Evolutionary conservation across 2,113 vertebrate species (phyloP).

Genomic region (Dermatemys mawii): DNA sequence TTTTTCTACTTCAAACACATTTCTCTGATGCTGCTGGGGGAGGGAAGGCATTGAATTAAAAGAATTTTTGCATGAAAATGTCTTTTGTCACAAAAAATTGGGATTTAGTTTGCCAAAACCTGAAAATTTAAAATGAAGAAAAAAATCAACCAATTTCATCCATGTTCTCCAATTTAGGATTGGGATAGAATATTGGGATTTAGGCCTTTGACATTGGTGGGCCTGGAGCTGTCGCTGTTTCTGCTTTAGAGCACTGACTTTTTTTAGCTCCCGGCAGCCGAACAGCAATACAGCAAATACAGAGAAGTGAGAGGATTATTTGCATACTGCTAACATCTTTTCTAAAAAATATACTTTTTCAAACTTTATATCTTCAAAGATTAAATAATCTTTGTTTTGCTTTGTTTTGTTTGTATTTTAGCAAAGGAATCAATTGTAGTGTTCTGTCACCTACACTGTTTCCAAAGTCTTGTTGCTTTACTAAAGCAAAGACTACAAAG

Average conservation of each 20-base stretch:
- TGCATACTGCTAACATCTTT: constrained; percentile 53
- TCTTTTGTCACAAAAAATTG: no score
- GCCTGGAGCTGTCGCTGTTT: constrained; percentile 40
- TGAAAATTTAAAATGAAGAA: neutral
- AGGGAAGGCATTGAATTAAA: no score
- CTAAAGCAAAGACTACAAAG: neutral
- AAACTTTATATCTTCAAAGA: constrained; percentile 41
- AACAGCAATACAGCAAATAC: constrained; percentile 48
- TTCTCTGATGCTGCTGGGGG: no score
- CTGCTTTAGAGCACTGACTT: constrained; percentile 32
- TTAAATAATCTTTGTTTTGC: constrained; percentile 35
- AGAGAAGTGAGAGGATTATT: constrained; percentile 63
- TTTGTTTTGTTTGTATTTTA: constrained; percentile 43
- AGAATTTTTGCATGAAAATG: no score
- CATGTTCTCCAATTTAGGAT: neutral
- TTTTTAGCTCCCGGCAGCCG: constrained; percentile 20
- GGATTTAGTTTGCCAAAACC: no score
- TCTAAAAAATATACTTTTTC: constrained; percentile 52
- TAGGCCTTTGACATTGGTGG: constrained; percentile 6
- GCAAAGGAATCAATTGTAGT: constrained; percentile 23
- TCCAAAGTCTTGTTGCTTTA: neutral
- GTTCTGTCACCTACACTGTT: neutral
- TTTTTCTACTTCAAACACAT: neutral
- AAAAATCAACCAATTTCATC: neutral
- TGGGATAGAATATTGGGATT: neutral